These are phyloP conservation scores for Haemorhous mexicanus DNA, from an alignment of 2,113 vertebrate genomes.

Conservation along the genomic window DNA sequence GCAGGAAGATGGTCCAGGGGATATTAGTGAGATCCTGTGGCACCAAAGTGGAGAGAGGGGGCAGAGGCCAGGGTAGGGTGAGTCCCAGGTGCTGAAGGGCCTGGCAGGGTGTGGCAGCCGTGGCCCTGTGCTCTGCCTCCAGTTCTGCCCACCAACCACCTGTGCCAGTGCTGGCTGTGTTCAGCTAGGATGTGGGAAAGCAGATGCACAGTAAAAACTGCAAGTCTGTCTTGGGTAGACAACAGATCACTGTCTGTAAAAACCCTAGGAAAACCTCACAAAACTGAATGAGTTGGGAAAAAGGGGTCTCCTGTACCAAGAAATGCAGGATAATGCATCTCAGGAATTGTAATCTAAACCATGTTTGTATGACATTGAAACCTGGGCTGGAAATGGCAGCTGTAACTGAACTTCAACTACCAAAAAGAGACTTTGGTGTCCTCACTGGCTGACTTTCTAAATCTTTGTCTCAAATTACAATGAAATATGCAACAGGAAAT, in stretches of 20 bases:
- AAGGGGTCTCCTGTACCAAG: neutral
- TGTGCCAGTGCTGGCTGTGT: neutral
- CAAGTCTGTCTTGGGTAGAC: neutral
- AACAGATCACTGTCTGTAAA: neutral
- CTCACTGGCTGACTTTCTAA: neutral
- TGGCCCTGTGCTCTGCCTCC: neutral
- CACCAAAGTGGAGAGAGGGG: neutral
- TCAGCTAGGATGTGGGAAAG: neutral
- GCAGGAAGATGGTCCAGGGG: neutral
- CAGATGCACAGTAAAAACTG: neutral
- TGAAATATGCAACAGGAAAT: neutral
- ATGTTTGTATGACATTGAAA: neutral
- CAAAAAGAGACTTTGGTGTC: neutral
- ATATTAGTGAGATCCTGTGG: neutral
- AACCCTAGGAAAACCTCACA: neutral
- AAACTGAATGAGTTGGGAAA: neutral
- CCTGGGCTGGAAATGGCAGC: neutral
- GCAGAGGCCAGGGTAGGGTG: neutral
- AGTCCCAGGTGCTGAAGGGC: accelerated
- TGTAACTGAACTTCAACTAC: neutral
- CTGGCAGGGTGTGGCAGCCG: accelerated
- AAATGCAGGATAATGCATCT: neutral
- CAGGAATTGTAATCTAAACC: neutral
- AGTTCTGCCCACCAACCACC: neutral
- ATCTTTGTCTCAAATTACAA: neutral